Conservation (phyloP, 1,140 invertebrate species). For the Drosophila paulistorum region DNA sequence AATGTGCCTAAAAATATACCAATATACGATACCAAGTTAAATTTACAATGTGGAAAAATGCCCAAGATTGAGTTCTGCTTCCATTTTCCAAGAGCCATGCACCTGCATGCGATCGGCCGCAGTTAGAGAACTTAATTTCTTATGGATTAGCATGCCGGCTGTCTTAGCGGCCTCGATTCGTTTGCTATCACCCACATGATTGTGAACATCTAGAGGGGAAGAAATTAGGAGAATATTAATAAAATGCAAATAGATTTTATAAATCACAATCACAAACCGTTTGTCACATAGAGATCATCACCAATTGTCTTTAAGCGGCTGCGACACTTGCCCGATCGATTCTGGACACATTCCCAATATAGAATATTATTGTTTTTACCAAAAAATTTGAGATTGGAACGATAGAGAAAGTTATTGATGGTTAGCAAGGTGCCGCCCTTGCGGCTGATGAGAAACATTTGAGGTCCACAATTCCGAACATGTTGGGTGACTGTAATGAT, state of each 20-base stretch:
- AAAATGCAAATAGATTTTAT: background rate
- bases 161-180: constrained; percentile 67
- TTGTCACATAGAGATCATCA: constrained; percentile 80
- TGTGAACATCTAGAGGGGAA: constrained; percentile 68
- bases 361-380: constrained; percentile 73
- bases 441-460: constrained; percentile 78
- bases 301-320: constrained; percentile 81
- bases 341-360: constrained; percentile 82
- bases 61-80: constrained; percentile 43
- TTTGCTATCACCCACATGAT: constrained; percentile 68
- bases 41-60: constrained; percentile 34
- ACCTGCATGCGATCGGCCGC: constrained; percentile 56
- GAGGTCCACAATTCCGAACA: constrained; percentile 73
- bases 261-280: constrained; percentile 54
- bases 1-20: constrained; percentile 26
- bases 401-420: constrained; percentile 81
- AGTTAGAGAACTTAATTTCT: constrained; percentile 69
- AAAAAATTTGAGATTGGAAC: constrained; percentile 80
- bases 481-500: constrained; percentile 71
- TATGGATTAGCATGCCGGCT: constrained; percentile 72
- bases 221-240: background rate
- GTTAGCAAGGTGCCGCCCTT: constrained; percentile 77
- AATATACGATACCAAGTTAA: background rate
- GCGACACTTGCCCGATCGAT: constrained; percentile 78
- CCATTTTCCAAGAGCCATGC: constrained; percentile 43